phyloP scores from a whole-genome alignment of 2,797 vertebrate species.

The Miichthys miiuy region DNA sequence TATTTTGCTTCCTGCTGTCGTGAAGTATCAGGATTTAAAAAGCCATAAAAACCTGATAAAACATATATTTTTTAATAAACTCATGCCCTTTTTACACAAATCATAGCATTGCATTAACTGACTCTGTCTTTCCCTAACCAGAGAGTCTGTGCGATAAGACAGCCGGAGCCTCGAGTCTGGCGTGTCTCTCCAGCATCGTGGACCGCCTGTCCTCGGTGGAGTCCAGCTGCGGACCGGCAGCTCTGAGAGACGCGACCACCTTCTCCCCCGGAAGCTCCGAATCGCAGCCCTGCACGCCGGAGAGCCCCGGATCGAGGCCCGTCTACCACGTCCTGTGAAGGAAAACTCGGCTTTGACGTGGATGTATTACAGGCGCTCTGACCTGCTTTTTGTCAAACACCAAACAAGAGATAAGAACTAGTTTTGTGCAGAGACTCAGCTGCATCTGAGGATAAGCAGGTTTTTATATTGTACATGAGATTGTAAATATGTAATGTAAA shows the following conservation, averaged over 20 bases:
- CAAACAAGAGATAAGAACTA: conserved; percentile 46
- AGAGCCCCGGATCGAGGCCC: conserved; percentile 86
- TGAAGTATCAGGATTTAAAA: not conserved
- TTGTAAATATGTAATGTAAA: conserved; percentile 90
- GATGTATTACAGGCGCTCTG: conserved; percentile 1
- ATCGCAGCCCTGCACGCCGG: conserved; percentile 90
- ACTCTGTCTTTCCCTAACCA: conserved; percentile 52
- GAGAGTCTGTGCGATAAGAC: conserved; percentile 82
- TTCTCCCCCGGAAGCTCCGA: conserved; percentile 88
- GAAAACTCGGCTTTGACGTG: not conserved
- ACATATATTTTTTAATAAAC: not conserved
- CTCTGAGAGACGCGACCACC: conserved; percentile 80
- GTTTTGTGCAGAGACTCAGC: conserved; percentile 27
- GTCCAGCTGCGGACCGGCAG: conserved; percentile 77
- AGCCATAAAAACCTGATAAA: not conserved
- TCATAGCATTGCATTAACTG: not conserved
- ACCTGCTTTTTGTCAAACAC: conserved; percentile 1
- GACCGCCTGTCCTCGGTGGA: conserved; percentile 91
- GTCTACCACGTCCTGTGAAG: conserved; percentile 96
- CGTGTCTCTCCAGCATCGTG: conserved; percentile 97
- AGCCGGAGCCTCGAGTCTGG: conserved; percentile 91
- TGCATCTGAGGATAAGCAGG: conserved; percentile 44
- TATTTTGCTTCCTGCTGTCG: not conserved
- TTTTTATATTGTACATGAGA: conserved; percentile 81
- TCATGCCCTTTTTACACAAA: not conserved